Base-by-base conservation (phyloP, 2,113 vertebrate species). In the Dascyllus trimaculatus region DNA sequence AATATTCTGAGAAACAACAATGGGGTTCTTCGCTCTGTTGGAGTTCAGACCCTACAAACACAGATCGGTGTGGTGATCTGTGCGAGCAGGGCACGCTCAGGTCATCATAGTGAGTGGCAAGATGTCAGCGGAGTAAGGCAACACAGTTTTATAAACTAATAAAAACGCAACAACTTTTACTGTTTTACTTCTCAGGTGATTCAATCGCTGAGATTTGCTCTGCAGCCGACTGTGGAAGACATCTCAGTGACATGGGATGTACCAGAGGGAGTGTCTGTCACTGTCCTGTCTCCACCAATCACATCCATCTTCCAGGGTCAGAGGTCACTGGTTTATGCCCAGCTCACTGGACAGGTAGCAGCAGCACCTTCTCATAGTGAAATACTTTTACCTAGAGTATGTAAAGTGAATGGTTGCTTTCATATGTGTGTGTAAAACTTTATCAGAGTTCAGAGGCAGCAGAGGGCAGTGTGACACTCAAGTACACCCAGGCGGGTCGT, bases 171-270 rank as follows among this genome's bases (percentile, higher is more conserved):
- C n/a, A n/a, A n/a, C n/a, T n/a, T n/a, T n/a, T n/a, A n/a, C 8
- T 5, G 10, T 54, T 58, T n/a, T 29, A 8, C 24, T 46, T 40
- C 11, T 48, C 69, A 93, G 92, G 90, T 87, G 85, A 92, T 92
- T 85, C 90, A 94, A 90, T 94, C 92, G 1, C 88, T 94, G 71
- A 59, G 66, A 24, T 93, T 89, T 80, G 90, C 92, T 64, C 70
- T 94, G 45, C 92, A 94, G 71, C 92, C 93, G 7, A 77, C 81
- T 8, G 92, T 94, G 79, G 67, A 15, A 24, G 84, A 92, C 75
- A 80, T 94, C 48, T 82, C 88, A n/a, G 87, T 94, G 18, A 81
- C 62, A 0, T 95, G 93, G 93, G 78, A 87, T 45, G 61, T 94
- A 29, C 93, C 93, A 22, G 64, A 85, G 13, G 87, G 78, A 7